Evolutionary conservation across 1,140 invertebrate genomes (phyloP).

Genomic region (Drepana arcuata): DNA sequence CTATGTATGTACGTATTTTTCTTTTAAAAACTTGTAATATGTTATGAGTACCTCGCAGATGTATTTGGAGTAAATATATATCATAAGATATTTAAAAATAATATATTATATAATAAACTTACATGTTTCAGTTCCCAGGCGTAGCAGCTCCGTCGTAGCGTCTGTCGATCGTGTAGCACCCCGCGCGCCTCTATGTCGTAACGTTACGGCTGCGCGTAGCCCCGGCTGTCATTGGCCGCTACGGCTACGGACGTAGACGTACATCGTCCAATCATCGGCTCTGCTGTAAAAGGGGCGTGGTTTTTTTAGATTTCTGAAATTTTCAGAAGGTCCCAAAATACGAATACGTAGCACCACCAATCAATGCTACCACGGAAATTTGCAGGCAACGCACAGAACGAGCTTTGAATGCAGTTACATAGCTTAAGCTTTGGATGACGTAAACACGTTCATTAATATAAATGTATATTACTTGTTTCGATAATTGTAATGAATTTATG

Average conservation of each 20-base stretch:
- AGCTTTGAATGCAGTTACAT: too few relatives aligned
- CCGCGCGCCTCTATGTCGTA: slow-evolving; percentile 38
- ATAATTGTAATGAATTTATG: too few relatives aligned
- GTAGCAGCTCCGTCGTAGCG: slow-evolving; percentile 57
- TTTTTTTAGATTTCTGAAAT: slow-evolving; percentile 64
- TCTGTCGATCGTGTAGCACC: slow-evolving; percentile 62
- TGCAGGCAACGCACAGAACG: slow-evolving; percentile 7
- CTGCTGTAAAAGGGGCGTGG: slow-evolving; percentile 53
- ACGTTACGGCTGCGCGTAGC: slow-evolving; percentile 60
- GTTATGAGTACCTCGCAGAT: too few relatives aligned
- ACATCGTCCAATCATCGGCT: slow-evolving; percentile 38
- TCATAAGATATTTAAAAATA: too few relatives aligned
- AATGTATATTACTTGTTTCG: too few relatives aligned
- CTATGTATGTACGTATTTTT: not conserved
- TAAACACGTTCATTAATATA: too few relatives aligned
- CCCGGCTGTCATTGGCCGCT: slow-evolving; percentile 43
- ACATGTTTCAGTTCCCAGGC: slow-evolving; percentile 63
- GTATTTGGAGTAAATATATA: too few relatives aligned
- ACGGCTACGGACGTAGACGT: slow-evolving; percentile 33
- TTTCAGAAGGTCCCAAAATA: slow-evolving; percentile 56
- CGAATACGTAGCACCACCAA: slow-evolving; percentile 30
- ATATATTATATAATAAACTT: slow-evolving; percentile 29
- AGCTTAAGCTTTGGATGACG: too few relatives aligned
- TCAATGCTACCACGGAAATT: slow-evolving; percentile 25
- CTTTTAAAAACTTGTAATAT: too few relatives aligned